A percentile compares a stretch with the other conserved stretches of the same genome.
These are phyloP conservation scores for Panonychus citri DNA, from an alignment of 1,140 invertebrate species.

Conservation along the genomic window DNA sequence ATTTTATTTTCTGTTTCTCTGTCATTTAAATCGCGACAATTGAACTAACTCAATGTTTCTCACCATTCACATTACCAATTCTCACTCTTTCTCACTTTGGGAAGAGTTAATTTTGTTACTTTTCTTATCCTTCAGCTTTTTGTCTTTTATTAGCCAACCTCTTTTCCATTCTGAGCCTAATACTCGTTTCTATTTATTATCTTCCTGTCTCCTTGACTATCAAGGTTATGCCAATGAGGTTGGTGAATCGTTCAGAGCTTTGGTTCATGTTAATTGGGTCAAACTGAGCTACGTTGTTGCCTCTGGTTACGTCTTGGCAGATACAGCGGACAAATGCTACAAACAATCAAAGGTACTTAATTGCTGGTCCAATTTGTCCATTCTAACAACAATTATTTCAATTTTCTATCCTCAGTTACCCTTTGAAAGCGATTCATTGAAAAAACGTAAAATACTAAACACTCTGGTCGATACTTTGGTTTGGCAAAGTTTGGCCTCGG, in stretches of 20 bases:
- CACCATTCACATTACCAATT: no score
- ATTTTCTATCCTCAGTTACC: neutral
- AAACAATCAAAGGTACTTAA: constrained; percentile 32
- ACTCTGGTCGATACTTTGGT: constrained; percentile 54
- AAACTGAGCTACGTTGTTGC: constrained; percentile 53
- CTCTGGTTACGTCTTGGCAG: constrained; percentile 59
- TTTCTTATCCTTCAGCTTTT: no score
- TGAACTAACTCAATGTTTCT: no score
- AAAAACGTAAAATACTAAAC: constrained; percentile 14
- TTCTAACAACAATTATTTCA: neutral
- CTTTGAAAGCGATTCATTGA: neutral
- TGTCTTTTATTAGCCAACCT: no score
- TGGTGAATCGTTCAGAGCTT: constrained; percentile 64
- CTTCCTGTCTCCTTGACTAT: no score
- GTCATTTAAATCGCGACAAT: no score
- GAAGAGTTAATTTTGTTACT: no score
- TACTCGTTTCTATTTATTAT: no score
- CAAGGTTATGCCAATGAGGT: constrained; percentile 86
- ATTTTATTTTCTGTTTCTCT: no score
- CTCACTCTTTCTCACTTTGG: no score
- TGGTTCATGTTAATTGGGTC: constrained; percentile 47
- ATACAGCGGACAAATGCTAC: constrained; percentile 53
- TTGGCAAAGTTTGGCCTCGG: constrained; percentile 81
- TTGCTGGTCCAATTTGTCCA: neutral
- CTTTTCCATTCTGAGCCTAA: no score